Base-by-base conservation (phyloP, 92 coral and sea anemone genomes). In the Actinernus sp. region DNA sequence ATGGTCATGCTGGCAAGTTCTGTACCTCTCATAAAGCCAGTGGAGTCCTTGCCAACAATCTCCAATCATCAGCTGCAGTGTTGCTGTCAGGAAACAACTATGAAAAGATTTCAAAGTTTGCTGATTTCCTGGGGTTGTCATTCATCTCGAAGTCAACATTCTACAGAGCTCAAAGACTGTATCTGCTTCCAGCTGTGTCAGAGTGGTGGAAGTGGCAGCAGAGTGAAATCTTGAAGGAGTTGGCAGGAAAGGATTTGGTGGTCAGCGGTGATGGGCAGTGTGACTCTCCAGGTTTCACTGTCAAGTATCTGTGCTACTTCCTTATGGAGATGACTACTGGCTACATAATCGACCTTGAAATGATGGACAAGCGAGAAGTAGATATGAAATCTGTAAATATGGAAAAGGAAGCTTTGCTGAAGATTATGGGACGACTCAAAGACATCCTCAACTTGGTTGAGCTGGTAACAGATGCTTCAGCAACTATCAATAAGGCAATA, bases 401-500 rank as follows among this genome's bases (percentile, higher is more conserved):
- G 71, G 71, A 63, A 28, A 19, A 10, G 21, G 33, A 28, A 13
- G 71, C 71, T 0, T 33, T 63, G 2, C 31, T 30, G 7, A 63
- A 63, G 23, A 46, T 30, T 46, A 10, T 63, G 27, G 40, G 49
- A 30, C 11, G 53, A 23, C 25, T 60, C 36, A 60, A 40, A 21
- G 49, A 17, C 23, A 45, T 60, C 31, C 25, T 39, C 28, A n/a
- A 22, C n/a, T 36, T 60, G 33, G 67, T 60, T 40, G 67, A 60
- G 50, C 48, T 60, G 17, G 45, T 41, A 43, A 63, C 57, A 13
- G 71, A 63, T 47, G 71, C 71, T 8, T 63, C 57, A 17, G 52
- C 67, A 36, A 45, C 70, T 3, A 46, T 63, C 31, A 63, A 46
- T 49, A 63, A 63, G 23, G 41, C 48, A 0, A 8, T 63, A 45